Evolutionary conservation across 1,140 invertebrate genomes (phyloP).

Genomic region (Cheumatopsyche charites): DNA sequence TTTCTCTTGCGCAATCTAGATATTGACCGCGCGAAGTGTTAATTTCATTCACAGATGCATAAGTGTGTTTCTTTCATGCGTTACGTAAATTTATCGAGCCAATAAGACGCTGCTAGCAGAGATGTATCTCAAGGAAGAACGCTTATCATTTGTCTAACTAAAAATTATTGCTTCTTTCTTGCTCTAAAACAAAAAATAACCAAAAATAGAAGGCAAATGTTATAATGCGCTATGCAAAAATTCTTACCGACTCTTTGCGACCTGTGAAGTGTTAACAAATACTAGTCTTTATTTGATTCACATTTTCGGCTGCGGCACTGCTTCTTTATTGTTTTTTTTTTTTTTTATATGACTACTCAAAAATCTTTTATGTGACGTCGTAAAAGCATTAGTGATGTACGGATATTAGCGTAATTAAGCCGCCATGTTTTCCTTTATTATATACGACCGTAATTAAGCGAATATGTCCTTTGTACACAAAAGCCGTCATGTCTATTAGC

Average conservation of each 20-base stretch:
- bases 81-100: no score
- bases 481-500: neutral
- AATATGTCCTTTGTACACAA: slow-evolving; percentile 4
- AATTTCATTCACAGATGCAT: slow-evolving; percentile 4
- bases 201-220: no score
- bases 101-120: no score
- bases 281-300: no score
- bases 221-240: no score
- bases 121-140: no score
- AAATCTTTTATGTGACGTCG: neutral
- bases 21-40: neutral
- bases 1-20: neutral
- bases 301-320: neutral
- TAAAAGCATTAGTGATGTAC: slow-evolving; percentile 18
- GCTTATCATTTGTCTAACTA: no score
- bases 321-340: neutral
- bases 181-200: no score
- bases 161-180: no score
- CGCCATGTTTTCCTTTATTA: slow-evolving; percentile 22
- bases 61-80: no score
- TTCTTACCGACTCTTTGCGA: no score
- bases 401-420: slow-evolving; percentile 21
- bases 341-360: neutral
- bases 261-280: no score
- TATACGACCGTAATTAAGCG: slow-evolving; percentile 1